These are phyloP conservation scores for Hipparchia semele DNA, from an alignment of 2,888 invertebrate species.

Conservation along the genomic window DNA sequence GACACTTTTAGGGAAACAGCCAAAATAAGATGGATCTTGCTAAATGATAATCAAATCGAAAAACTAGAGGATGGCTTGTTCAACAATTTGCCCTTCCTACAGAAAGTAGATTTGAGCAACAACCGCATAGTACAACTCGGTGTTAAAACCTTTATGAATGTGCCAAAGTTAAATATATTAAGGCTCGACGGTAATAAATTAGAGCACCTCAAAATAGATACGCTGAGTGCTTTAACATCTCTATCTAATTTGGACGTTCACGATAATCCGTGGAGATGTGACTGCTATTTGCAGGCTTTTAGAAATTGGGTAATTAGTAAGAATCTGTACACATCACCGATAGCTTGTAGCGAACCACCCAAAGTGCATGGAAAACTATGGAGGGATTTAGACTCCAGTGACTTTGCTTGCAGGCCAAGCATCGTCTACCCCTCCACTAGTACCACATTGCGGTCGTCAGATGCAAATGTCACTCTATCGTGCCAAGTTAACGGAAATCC, in stretches of 20 bases:
- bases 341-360: constrained; percentile 88
- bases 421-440: constrained; percentile 85
- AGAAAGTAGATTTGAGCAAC: constrained; percentile 89
- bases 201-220: constrained; percentile 85
- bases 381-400: constrained; percentile 86
- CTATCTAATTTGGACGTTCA: constrained; percentile 89
- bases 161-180: constrained; percentile 86
- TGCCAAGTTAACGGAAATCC: constrained; percentile 91
- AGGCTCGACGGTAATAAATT: constrained; percentile 89
- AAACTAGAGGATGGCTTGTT: constrained; percentile 90
- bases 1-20: constrained; percentile 88
- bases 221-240: constrained; percentile 85
- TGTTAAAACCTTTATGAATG: constrained; percentile 87
- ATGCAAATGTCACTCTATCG: constrained; percentile 87
- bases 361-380: constrained; percentile 87
- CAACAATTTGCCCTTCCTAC: constrained; percentile 87
- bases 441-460: constrained; percentile 84
- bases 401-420: constrained; percentile 92
- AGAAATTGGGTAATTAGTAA: constrained; percentile 89
- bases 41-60: constrained; percentile 90
- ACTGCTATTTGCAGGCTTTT: constrained; percentile 91
- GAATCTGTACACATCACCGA: constrained; percentile 89
- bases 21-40: constrained; percentile 87
- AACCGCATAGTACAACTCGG: constrained; percentile 88
- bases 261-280: constrained; percentile 94